Percentiles rank a stretch among this genome's conserved stretches.
phyloP scores from a whole-genome alignment of 2,113 vertebrate species.

The Prochilodus magdalenae region DNA sequence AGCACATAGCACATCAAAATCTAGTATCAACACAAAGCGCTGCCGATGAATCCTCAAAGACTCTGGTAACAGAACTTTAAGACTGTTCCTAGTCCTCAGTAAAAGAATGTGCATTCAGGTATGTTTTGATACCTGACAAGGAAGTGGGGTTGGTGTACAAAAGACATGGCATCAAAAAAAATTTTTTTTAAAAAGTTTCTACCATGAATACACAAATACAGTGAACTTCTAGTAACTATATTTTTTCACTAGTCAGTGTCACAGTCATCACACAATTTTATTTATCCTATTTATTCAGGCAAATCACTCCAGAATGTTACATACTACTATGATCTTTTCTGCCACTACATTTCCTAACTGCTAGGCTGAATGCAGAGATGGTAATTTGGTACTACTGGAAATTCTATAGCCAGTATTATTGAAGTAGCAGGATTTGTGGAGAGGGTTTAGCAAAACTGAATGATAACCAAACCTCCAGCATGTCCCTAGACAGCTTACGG shows the following conservation, averaged over 20 bases:
- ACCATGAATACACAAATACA: too few relatives aligned
- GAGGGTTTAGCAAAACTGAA: background rate
- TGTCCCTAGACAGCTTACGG: background rate
- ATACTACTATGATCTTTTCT: background rate
- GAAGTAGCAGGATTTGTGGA: background rate
- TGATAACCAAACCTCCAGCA: constrained; percentile 9
- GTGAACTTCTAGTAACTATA: too few relatives aligned
- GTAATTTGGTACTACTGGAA: background rate
- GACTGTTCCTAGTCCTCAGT: too few relatives aligned
- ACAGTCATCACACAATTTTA: background rate
- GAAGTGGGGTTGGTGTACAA: too few relatives aligned
- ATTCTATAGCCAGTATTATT: background rate
- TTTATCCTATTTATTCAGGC: too few relatives aligned
- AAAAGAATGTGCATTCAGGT: background rate
- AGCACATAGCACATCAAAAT: background rate
- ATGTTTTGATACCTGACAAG: background rate
- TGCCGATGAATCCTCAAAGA: constrained; percentile 3
- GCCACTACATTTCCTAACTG: background rate
- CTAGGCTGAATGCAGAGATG: background rate
- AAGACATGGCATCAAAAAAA: too few relatives aligned
- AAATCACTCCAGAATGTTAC: too few relatives aligned
- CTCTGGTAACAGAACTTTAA: background rate
- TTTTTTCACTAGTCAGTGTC: too few relatives aligned
- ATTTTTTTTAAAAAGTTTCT: too few relatives aligned
- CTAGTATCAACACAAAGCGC: background rate